phyloP scores from a whole-genome alignment of 1,140 invertebrate genomes.

The Delia radicum region DNA sequence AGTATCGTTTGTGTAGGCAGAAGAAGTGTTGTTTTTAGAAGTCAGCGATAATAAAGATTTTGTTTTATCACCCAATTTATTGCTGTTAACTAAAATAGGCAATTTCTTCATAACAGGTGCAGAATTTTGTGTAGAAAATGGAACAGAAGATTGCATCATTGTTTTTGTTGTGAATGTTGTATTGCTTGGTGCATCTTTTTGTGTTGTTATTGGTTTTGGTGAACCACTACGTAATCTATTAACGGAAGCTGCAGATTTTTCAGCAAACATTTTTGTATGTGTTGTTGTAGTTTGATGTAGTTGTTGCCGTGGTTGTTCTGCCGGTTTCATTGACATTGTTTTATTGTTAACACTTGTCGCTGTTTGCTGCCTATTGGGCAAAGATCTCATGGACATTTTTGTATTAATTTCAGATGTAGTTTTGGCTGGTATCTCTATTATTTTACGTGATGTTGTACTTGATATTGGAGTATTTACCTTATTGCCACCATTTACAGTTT shows the following conservation, averaged over 20 bases:
- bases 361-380: not conserved
- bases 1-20: no score
- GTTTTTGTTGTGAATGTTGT: not conserved
- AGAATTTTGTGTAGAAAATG: no score
- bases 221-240: not conserved
- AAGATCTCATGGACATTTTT: no score
- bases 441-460: not conserved
- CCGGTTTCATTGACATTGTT: no score
- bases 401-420: not conserved
- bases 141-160: no score
- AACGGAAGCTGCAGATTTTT: not conserved
- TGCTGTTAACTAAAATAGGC: no score
- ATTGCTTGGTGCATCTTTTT: not conserved
- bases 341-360: not conserved
- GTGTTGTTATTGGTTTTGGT: not conserved
- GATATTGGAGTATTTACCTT: not conserved
- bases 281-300: not conserved
- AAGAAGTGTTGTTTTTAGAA: no score
- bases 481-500: not conserved
- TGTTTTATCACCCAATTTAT: not conserved
- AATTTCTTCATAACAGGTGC: no score
- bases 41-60: no score
- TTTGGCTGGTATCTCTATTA: not conserved
- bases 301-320: not conserved
- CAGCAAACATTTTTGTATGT: not conserved